A percentile compares a stretch with the other conserved stretches of the same genome.
Conservation (phyloP, 2,797 vertebrate genomes). For the Steatocranus sp. region DNA sequence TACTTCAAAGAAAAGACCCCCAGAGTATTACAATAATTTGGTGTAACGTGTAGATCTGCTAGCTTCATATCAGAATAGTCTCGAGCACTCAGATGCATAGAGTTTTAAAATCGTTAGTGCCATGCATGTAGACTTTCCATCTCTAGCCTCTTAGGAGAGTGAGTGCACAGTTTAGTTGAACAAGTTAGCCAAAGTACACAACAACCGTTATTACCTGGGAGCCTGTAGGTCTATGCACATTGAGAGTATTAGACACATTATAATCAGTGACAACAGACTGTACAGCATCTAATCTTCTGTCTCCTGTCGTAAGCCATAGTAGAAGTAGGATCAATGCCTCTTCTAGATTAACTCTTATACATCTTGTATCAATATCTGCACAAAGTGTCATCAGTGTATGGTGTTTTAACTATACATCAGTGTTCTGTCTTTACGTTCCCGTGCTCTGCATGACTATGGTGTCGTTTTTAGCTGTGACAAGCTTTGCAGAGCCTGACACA, state of each 20-base stretch:
- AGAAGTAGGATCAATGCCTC: slow-evolving; percentile 5
- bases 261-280: slow-evolving; percentile 22
- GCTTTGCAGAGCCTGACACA: neutral
- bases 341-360: slow-evolving; percentile 7
- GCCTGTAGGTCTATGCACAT: slow-evolving; percentile 25
- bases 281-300: slow-evolving; percentile 13
- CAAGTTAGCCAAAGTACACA: slow-evolving; percentile 9
- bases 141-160: neutral
- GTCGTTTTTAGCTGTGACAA: neutral
- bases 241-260: neutral
- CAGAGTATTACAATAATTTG: neutral
- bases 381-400: slow-evolving; percentile 48
- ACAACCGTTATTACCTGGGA: neutral
- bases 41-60: neutral
- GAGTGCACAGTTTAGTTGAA: neutral
- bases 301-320: slow-evolving; percentile 43
- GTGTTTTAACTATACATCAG: slow-evolving; percentile 47
- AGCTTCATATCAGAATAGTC: neutral
- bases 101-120: neutral
- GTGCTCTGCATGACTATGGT: slow-evolving; percentile 40
- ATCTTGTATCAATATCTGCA: slow-evolving; percentile 36
- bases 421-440: slow-evolving; percentile 31
- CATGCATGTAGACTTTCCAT: slow-evolving; percentile 3
- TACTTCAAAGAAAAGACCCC: neutral
- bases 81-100: neutral